Percentiles rank a stretch among this genome's conserved stretches.
phyloP scores from a whole-genome alignment of 1,140 invertebrate species.

The Drosophila leontia region DNA sequence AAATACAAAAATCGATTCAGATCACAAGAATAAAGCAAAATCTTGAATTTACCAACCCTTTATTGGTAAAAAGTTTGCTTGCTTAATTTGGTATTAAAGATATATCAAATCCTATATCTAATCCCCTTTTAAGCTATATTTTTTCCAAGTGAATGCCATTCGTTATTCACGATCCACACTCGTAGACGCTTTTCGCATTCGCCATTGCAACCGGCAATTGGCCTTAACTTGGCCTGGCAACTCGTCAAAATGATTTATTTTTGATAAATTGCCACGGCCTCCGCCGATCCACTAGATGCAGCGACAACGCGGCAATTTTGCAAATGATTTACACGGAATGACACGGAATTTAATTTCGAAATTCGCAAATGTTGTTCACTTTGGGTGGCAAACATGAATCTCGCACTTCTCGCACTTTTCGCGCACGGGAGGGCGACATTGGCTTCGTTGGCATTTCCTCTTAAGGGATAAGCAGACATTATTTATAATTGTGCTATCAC shows the following conservation, averaged over 20 bases:
- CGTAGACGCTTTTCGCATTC: neutral
- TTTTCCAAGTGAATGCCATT: conserved; percentile 1
- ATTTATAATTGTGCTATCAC: conserved; percentile 61
- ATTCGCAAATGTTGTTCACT: conserved; percentile 80
- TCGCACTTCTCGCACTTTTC: conserved; percentile 60
- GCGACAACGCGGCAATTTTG: conserved; percentile 64
- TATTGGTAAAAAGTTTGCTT: too few species aligned
- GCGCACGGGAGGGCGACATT: conserved; percentile 27
- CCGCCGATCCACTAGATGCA: conserved; percentile 45
- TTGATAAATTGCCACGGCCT: conserved; percentile 81
- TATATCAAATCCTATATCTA: too few species aligned
- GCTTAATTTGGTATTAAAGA: too few species aligned
- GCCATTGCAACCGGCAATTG: conserved; percentile 42
- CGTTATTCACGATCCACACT: conserved; percentile 4
- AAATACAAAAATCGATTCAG: neutral
- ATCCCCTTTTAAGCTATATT: neutral
- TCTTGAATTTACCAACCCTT: too few species aligned
- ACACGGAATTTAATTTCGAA: conserved; percentile 84
- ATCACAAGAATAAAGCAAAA: too few species aligned
- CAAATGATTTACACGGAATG: conserved; percentile 83
- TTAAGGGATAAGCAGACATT: conserved; percentile 45
- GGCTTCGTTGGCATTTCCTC: conserved; percentile 37
- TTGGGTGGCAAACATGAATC: conserved; percentile 83
- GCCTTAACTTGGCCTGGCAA: conserved; percentile 39
- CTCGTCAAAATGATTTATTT: conserved; percentile 84